Evolutionary conservation across 2,113 vertebrate species (phyloP), one percentile per base, ranked within the genome.

Genomic region (Pterocles orientalis): DNA sequence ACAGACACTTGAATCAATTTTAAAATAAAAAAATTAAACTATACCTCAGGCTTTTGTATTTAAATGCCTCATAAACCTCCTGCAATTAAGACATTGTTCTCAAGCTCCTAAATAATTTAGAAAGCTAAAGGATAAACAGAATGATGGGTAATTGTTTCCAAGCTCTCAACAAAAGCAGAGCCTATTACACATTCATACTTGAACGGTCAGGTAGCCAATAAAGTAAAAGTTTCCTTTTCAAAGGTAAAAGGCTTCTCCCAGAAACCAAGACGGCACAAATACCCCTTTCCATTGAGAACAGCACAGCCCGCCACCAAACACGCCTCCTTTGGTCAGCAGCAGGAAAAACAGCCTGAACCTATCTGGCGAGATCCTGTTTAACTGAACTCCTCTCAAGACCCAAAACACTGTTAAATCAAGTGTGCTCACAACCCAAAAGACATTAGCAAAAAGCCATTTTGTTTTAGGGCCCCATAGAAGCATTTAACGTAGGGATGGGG

Each of bases 1-100:
- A 41, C 13, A 89, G 26, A 94, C 53, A 79, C 28, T 2, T 71
- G 64, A 95, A 95, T 94, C 45, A 75, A 92, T 91, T 94, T 96
- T 81, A 81, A 96, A 95, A 95, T 96, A 96, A 96, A 97, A 97
- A 95, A 89, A 91, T 90, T 62, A 48, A 95, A 75, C 73, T 69
- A 39, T 75, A 68, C 48, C n/a, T 13, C 4, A 84, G 83, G 88
- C 65, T 91, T 92, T 43, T 80, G 92, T 95, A 89, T 90, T 94
- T 64, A 61, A 94, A 86, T 88, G 85, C 86, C 58, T 94, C 77
- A 56, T 47, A 87, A 94, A 61, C 18, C 34, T 82, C 47, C 0
- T 58, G 84, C 66, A 92, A 93, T 51, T 82, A 68, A 86, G 50
- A 81, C 0, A 3, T 12, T 21, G 39, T 61, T 80, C 18, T 65